A percentile compares a stretch with the other conserved stretches of the same genome.
Evolutionary conservation across 2,888 invertebrate species (phyloP).

Genomic region (Nomada fucata): DNA sequence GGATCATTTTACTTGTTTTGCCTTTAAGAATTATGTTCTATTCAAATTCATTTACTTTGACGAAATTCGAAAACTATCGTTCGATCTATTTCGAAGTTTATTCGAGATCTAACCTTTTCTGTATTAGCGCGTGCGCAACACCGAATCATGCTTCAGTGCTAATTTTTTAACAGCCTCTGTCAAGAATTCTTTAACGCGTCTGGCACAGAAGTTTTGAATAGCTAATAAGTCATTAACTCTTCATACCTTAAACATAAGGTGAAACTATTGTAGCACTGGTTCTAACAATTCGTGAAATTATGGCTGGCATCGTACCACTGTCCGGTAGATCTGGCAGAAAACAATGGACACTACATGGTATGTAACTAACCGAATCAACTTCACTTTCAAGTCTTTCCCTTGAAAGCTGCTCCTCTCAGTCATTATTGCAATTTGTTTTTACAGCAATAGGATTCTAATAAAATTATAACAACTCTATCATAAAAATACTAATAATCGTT

Average conservation of each 20-base stretch:
- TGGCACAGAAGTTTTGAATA: conserved; percentile 10
- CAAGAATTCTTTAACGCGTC: conserved; percentile 29
- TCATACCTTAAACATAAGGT: not conserved
- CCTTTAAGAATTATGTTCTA: too few relatives aligned
- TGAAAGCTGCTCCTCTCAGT: not conserved
- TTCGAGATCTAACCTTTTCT: conserved; percentile 49
- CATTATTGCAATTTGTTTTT: not conserved
- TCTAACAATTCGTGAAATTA: conserved; percentile 64
- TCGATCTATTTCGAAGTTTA: conserved; percentile 33
- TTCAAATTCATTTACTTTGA: not conserved
- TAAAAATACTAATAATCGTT: too few relatives aligned
- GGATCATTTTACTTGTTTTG: too few relatives aligned
- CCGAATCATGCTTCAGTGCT: conserved; percentile 35
- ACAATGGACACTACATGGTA: conserved; percentile 92
- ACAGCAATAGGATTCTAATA: too few relatives aligned
- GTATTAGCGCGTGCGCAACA: conserved; percentile 49
- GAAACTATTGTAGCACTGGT: not conserved
- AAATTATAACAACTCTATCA: not conserved
- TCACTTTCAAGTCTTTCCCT: conserved; percentile 15
- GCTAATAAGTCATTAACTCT: not conserved
- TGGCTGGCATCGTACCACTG: conserved; percentile 86
- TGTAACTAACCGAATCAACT: conserved; percentile 25
- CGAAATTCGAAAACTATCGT: not conserved
- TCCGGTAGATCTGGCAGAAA: conserved; percentile 88
- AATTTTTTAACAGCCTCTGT: conserved; percentile 52